Conservation (phyloP, 2,797 vertebrate species). For the Hozukius guyotensis region DNA sequence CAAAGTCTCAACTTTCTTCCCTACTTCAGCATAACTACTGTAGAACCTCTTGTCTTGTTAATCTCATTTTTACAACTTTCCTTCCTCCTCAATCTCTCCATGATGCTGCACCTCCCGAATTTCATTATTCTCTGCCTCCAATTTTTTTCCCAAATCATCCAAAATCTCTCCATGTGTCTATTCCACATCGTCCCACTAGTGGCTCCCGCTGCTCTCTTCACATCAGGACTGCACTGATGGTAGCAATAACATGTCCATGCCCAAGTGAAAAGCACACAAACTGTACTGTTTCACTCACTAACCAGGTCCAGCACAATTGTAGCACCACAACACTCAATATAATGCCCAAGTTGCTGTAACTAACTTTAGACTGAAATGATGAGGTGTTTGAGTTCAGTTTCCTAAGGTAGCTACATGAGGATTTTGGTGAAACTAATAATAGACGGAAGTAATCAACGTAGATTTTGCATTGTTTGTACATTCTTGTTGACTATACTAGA, state of each 20-base stretch:
- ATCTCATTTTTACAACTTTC: not conserved
- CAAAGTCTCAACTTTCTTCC: not conserved
- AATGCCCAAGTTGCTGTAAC: not conserved
- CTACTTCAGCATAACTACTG: not conserved
- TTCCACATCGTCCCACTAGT: not conserved
- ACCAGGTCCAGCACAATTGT: not conserved
- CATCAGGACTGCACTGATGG: not conserved
- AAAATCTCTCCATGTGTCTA: slow-evolving; percentile 11
- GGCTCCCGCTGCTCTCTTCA: not conserved
- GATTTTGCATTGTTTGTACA: no score
- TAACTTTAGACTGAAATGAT: no score
- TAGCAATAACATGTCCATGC: not conserved
- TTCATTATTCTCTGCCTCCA: slow-evolving; percentile 16
- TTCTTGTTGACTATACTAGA: no score
- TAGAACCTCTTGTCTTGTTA: not conserved
- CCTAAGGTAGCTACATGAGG: no score
- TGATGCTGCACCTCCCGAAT: not conserved
- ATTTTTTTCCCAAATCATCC: not conserved
- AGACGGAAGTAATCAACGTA: no score
- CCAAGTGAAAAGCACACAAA: not conserved
- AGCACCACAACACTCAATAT: not conserved
- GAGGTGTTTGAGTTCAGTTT: no score
- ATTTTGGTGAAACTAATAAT: no score
- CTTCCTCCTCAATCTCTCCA: not conserved
- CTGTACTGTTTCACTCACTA: not conserved